Evolutionary conservation across 2,113 vertebrate genomes (phyloP).

Genomic region (Ariopsis seemanni): DNA sequence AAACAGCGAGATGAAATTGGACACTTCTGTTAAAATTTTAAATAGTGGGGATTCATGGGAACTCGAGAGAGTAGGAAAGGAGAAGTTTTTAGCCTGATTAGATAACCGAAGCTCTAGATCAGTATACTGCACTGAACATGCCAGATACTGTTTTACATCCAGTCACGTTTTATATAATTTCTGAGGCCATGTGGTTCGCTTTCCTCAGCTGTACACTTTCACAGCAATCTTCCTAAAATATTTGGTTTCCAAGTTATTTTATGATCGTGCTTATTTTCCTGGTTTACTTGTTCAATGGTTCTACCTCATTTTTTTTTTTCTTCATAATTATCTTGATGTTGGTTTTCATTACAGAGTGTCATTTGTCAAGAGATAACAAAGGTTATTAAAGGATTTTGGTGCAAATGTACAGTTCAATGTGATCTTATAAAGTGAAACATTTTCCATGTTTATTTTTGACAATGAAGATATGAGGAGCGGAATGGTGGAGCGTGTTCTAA

Average conservation of each 20-base stretch:
- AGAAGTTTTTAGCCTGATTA: neutral
- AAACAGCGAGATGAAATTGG: neutral
- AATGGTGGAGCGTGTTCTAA: neutral
- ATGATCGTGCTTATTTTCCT: neutral
- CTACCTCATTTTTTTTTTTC: constrained; percentile 42
- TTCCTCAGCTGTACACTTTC: neutral
- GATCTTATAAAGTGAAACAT: neutral
- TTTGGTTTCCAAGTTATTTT: neutral
- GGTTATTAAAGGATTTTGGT: neutral
- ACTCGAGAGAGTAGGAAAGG: neutral
- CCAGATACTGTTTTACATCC: neutral
- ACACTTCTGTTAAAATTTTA: neutral
- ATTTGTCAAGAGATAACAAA: neutral
- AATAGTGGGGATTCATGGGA: neutral
- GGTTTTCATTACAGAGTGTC: neutral
- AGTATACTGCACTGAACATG: neutral
- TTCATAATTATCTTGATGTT: neutral
- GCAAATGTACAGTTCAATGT: neutral
- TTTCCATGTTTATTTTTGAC: neutral
- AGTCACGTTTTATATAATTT: neutral
- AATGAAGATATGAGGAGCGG: neutral
- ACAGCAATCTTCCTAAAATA: neutral
- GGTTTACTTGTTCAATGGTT: constrained; percentile 25
- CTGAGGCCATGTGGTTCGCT: neutral
- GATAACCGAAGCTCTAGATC: neutral